Base-by-base conservation (phyloP, 2,888 invertebrate species). In the Spisula subtruncata region DNA sequence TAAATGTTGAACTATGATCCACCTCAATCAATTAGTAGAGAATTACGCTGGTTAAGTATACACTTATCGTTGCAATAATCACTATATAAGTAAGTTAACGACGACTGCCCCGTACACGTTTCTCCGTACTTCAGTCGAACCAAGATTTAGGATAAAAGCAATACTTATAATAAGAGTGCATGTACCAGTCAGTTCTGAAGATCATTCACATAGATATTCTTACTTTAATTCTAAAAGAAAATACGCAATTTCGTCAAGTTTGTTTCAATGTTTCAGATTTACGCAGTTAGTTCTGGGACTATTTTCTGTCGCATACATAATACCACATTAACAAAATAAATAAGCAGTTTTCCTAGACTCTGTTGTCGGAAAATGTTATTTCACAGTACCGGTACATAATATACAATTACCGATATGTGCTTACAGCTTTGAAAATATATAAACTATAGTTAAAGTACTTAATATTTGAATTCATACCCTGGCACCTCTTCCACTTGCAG, bases 1-100 rank as follows among this genome's bases (percentile, higher is more conserved):
- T 60, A 83, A 83, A 84, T 75, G 25, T n/a, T 84, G 84, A 84
- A 84, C 84, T 84, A 75, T 84, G 75, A 84, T 29, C 84, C 71
- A 51, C 84, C 75, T 29, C 48, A 51, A 66, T 75, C 84, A 84
- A 84, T 84, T 84, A 75, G 5, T 10, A 75, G 75, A 75, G 18
- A 75, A 75, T 75, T 75, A 75, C 16, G 18, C 35, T 18, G 12
- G 75, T 16, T 75, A 75, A 75, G 75, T 75, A 75, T 32, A 75
- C 32, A 75, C 75, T 75, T 75, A 75, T 75, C 75, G 5, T 5
- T 5, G 12, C 16, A 75, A 75, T 32, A 75, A n/a, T 75, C 75
- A 75, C 14, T 14, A 8, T 41, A 75, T 32, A 32, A 75, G 75
- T 32, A 1, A 75, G 32, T 75, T 75, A 75, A 75, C 35, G 32